phyloP scores from a whole-genome alignment of 2,797 vertebrate species.

The Odontamblyopus rebecca region DNA sequence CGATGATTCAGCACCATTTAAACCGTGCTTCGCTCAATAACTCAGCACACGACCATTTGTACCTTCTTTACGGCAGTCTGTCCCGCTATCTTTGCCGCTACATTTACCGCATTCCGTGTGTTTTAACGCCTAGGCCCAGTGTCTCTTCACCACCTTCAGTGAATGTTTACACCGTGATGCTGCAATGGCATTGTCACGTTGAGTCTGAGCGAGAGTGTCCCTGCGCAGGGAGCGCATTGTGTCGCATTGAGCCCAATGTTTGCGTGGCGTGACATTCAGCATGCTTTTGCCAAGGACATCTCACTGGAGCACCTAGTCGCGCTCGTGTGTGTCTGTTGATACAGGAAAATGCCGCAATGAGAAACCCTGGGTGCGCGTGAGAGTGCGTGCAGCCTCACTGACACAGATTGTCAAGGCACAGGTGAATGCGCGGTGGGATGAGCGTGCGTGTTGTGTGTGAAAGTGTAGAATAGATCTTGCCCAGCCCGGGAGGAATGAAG shows the following conservation, averaged over 20 bases:
- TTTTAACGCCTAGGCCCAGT: conserved; percentile 34
- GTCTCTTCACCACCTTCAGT: conserved; percentile 43
- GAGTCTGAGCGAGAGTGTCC: conserved; percentile 49
- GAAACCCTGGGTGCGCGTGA: conserved; percentile 27
- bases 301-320: conserved; percentile 22
- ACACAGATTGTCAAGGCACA: conserved; percentile 50
- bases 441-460: conserved; percentile 47
- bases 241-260: conserved; percentile 59
- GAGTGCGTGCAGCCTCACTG: conserved; percentile 23
- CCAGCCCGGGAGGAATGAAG: conserved; percentile 48
- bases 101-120: conserved; percentile 64
- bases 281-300: conserved; percentile 70
- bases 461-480: conserved; percentile 49
- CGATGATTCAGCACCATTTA: conserved; percentile 11
- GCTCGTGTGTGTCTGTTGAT: conserved; percentile 15
- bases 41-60: conserved; percentile 35
- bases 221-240: conserved; percentile 36
- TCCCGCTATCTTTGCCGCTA: background rate
- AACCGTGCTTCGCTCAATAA: conserved; percentile 18
- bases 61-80: conserved; percentile 10
- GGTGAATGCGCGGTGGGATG: conserved; percentile 42
- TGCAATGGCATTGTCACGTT: conserved; percentile 67
- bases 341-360: conserved; percentile 62
- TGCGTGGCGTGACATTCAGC: conserved; percentile 73
- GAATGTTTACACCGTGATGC: conserved; percentile 70